A percentile compares a stretch with the other conserved stretches of the same genome.
Conservation (phyloP, 1,140 invertebrate genomes). For the Drosophila athabasca region DNA sequence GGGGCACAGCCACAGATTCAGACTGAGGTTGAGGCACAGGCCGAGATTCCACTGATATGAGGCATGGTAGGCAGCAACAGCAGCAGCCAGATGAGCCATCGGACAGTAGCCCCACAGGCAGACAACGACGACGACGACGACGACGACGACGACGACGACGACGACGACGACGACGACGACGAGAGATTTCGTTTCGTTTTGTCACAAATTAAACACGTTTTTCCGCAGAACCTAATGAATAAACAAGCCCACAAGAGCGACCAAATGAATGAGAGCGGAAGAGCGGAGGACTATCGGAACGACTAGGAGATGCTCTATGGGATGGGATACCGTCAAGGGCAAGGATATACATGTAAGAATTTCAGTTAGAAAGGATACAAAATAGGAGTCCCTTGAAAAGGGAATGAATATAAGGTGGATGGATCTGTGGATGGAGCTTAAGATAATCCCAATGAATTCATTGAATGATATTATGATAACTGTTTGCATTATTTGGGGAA, state of each 20-base stretch:
- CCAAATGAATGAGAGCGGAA: constrained; percentile 10
- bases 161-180: constrained; percentile 16
- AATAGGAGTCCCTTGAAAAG: too few species aligned
- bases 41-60: constrained; percentile 46
- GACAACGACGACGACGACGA: not conserved
- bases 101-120: constrained; percentile 7
- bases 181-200: constrained; percentile 72
- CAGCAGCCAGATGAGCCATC: not conserved
- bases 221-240: constrained; percentile 83
- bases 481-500: too few species aligned
- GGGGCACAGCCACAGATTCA: constrained; percentile 2
- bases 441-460: too few species aligned
- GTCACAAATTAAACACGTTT: constrained; percentile 84
- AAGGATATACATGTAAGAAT: too few species aligned
- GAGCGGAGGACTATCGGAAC: not conserved
- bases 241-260: constrained; percentile 51
- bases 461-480: too few species aligned
- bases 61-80: constrained; percentile 1
- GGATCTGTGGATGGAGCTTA: too few species aligned
- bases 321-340: too few species aligned
- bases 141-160: constrained; percentile 16
- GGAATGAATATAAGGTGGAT: too few species aligned
- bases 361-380: too few species aligned
- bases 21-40: not conserved
- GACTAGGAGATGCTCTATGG: too few species aligned